Base-by-base conservation (phyloP, 2,888 invertebrate genomes). In the Sussaba pulchella region DNA sequence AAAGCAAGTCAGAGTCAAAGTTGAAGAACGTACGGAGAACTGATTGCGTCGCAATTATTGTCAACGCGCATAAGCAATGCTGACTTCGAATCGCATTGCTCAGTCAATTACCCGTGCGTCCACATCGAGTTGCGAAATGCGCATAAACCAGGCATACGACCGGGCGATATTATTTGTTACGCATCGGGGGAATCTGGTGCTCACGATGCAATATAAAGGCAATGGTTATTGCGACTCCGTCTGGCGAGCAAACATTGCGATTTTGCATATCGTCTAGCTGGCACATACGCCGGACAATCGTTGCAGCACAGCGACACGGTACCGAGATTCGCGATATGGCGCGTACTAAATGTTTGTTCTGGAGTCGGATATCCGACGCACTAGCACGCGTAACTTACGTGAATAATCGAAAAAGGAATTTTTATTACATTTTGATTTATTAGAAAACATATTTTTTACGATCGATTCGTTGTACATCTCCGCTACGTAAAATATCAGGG, bases 301-400 rank as follows among this genome's bases (percentile, higher is more conserved):
- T 6, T 9, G 9, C 19, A 47, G 10, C 47, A 17, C 47, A 19
- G 19, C 19, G 19, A n/a, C n/a, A n/a, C 19, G 14, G 12, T 57
- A 36, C 6, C 12, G 14, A 26, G 14, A 57, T 54, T 5, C 47
- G 14, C 31, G 14, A 50, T 12, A 24, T 6, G 9, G 26, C 50
- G n/a, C 57, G 17, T n/a, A n/a, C n/a, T 57, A 78, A 73, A 66
- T 82, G 75, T 82, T 84, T 84, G 64, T 21, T 61, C 50, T 64
- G 70, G 84, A 64, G 82, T 85, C 84, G 83, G 73, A 78, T 85
- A 72, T 79, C 83, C 82, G 24, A 19, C 10, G 10, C 24, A n/a
- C 59, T 8, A 78, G n/a, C n/a, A n/a, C n/a, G n/a, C n/a, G n/a
- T n/a, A n/a, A n/a, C n/a, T n/a, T n/a, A n/a, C n/a, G n/a, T n/a